These are phyloP conservation scores for Nothocercus nigrocapillus DNA, from an alignment of 2,113 vertebrate species.

Conservation along the genomic window DNA sequence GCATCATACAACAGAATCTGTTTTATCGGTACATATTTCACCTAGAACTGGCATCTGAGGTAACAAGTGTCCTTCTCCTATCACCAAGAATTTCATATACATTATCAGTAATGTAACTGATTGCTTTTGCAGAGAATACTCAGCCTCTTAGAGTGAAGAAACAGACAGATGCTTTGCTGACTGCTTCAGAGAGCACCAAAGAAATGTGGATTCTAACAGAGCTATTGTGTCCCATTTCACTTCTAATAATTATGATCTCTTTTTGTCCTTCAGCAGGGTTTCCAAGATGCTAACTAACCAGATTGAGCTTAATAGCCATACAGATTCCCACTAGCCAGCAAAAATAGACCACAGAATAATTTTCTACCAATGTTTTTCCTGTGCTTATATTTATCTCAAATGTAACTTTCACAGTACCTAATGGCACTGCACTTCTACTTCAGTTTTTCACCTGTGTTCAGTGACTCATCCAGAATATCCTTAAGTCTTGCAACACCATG, in stretches of 20 bases:
- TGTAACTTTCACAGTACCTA: background rate
- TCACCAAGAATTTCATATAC: slow-evolving; percentile 27
- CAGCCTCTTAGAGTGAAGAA: background rate
- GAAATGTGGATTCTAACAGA: slow-evolving; percentile 14
- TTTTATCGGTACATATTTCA: background rate
- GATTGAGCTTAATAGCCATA: background rate
- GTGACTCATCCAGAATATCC: background rate
- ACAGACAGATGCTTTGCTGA: slow-evolving; percentile 2
- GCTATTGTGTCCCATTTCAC: background rate
- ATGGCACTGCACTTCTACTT: background rate
- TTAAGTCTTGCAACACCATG: background rate
- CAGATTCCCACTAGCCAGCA: slow-evolving; percentile 9
- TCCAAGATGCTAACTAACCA: background rate
- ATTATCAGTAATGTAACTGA: slow-evolving; percentile 20
- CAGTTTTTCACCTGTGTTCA: slow-evolving; percentile 3
- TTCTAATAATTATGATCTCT: slow-evolving; percentile 1
- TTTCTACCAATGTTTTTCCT: background rate
- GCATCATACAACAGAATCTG: background rate
- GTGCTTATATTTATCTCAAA: slow-evolving; percentile 19
- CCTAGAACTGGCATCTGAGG: background rate
- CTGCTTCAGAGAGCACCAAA: background rate
- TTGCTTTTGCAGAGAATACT: background rate
- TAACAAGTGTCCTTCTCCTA: background rate
- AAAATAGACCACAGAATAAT: slow-evolving; percentile 7
- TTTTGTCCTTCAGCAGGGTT: slow-evolving; percentile 2